Evolutionary conservation across 2,797 vertebrate species (phyloP).

Genomic region (Sebastiscus albofasciatus): DNA sequence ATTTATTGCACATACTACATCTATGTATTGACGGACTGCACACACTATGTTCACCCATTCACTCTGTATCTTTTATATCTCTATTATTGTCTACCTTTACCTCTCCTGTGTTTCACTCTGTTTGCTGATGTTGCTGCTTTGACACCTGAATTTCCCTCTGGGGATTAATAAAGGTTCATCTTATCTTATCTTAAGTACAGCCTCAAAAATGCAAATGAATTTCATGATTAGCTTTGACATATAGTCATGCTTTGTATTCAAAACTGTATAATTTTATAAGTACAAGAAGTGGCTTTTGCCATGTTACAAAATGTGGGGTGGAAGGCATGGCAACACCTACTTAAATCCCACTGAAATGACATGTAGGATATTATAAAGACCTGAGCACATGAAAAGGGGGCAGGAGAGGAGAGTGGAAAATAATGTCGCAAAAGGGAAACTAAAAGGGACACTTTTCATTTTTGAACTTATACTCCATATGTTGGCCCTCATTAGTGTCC

Average conservation of each 20-base stretch:
- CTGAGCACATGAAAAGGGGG: not conserved
- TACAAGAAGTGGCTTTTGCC: not conserved
- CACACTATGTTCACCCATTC: no score
- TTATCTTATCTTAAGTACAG: not conserved
- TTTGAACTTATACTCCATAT: not conserved
- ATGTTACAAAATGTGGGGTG: not conserved
- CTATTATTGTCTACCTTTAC: no score
- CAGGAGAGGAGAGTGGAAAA: not conserved
- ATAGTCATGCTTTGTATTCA: conserved; percentile 1
- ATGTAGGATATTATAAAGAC: not conserved
- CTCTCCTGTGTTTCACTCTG: no score
- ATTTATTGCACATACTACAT: no score
- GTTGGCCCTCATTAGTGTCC: not conserved
- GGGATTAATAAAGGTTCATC: no score
- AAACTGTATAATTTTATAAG: not conserved
- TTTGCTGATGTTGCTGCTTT: no score
- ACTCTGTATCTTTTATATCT: no score
- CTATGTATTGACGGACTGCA: no score
- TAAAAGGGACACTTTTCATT: not conserved
- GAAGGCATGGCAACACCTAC: not conserved
- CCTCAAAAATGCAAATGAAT: not conserved
- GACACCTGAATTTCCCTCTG: no score
- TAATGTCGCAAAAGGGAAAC: not conserved
- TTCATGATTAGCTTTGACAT: not conserved
- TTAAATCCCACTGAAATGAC: not conserved